Percentiles rank a stretch among this genome's conserved stretches.
These are phyloP conservation scores for Sitobion miscanthi DNA, from an alignment of 1,140 invertebrate species.

Conservation along the genomic window DNA sequence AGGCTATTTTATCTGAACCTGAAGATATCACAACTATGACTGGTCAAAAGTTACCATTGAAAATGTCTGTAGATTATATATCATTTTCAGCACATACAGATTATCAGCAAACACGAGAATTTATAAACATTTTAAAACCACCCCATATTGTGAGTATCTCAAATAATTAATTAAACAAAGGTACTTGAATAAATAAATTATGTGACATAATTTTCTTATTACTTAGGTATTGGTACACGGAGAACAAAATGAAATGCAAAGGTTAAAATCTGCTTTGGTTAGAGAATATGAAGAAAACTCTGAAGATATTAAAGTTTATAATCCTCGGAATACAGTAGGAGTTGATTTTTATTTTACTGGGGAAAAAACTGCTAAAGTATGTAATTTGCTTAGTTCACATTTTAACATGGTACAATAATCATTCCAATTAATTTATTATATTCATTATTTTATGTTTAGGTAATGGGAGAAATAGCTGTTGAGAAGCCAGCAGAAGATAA, in stretches of 20 bases:
- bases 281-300: conserved; percentile 90
- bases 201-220: not conserved
- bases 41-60: conserved; percentile 94
- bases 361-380: conserved; percentile 96
- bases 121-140: conserved; percentile 91
- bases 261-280: conserved; percentile 91
- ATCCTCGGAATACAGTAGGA: conserved; percentile 93
- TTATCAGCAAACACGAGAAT: conserved; percentile 98
- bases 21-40: conserved; percentile 95
- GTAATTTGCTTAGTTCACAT: not conserved
- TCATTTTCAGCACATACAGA: conserved; percentile 99
- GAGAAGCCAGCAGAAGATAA: conserved; percentile 80
- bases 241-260: conserved; percentile 98
- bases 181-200: conserved; percentile 14
- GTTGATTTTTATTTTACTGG: conserved; percentile 94
- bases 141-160: conserved; percentile 83
- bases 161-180: not conserved
- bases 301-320: conserved; percentile 87
- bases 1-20: conserved; percentile 96
- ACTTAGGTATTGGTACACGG: conserved; percentile 91
- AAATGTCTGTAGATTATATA: conserved; percentile 99
- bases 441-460: conserved; percentile 62
- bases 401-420: not conserved
- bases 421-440: not conserved
- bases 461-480: conserved; percentile 89